Percentiles rank a stretch among this genome's conserved stretches.
Conservation (phyloP, 2,113 vertebrate species). For the Dinomys branickii region DNA sequence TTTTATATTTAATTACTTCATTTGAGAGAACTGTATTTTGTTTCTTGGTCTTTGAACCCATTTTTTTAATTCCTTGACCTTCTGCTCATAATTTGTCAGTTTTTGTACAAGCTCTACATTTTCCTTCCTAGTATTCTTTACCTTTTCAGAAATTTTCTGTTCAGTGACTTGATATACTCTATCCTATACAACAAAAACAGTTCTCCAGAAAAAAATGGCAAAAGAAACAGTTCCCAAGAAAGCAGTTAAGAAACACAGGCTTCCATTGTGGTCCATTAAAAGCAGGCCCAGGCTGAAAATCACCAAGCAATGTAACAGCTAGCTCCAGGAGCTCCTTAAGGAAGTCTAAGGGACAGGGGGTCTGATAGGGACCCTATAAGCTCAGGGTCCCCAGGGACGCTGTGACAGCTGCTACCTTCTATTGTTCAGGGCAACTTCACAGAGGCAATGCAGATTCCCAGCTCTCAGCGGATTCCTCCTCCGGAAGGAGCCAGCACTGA, state of each 20-base stretch:
- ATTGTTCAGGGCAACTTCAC: neutral
- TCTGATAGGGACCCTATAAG: neutral
- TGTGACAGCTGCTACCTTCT: neutral
- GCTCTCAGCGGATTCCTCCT: neutral
- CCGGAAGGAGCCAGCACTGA: neutral
- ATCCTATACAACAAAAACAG: neutral
- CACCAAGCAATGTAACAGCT: neutral
- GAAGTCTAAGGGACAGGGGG: neutral
- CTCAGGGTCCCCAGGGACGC: neutral
- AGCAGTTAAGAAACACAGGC: neutral
- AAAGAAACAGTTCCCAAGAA: neutral
- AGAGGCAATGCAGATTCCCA: neutral
- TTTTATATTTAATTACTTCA: constrained; percentile 89
- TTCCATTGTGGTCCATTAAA: neutral
- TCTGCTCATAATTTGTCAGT: constrained; percentile 91
- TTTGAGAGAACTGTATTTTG: constrained; percentile 86
- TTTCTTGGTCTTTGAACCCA: constrained; percentile 89
- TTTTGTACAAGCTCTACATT: constrained; percentile 90
- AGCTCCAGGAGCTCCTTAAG: neutral
- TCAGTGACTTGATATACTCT: constrained; percentile 89
- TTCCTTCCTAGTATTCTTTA: constrained; percentile 90
- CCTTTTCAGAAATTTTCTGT: constrained; percentile 91
- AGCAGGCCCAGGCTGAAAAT: neutral
- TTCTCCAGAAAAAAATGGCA: neutral
- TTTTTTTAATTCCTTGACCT: constrained; percentile 91